A percentile compares a stretch with the other conserved stretches of the same genome.
Conservation (phyloP, 2,797 vertebrate species). For the Australoheros facetus region DNA sequence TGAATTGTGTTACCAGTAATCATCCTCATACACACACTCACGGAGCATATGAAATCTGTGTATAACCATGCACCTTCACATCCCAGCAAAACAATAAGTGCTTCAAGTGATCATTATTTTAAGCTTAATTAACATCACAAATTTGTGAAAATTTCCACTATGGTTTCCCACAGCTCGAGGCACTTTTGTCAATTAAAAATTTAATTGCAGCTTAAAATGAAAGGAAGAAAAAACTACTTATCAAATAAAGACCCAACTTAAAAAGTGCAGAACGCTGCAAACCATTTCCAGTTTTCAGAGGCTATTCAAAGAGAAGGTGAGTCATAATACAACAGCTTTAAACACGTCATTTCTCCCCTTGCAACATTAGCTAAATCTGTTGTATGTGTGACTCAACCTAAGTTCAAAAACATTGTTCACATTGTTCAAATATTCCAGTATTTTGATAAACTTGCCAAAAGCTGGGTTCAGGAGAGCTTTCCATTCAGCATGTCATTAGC, state of each 20-base stretch:
- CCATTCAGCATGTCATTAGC: neutral
- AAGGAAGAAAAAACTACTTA: neutral
- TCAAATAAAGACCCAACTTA: accelerated
- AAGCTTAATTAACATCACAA: accelerated
- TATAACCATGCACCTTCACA: neutral
- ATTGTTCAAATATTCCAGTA: neutral
- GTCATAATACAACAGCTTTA: neutral
- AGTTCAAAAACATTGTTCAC: neutral
- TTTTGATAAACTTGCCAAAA: neutral
- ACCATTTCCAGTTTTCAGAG: accelerated
- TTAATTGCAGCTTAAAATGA: neutral
- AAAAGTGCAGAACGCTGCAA: neutral
- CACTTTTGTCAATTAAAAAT: neutral
- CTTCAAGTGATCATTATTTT: neutral
- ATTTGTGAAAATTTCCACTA: neutral
- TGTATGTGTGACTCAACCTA: neutral
- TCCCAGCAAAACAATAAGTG: neutral
- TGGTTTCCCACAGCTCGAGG: neutral
- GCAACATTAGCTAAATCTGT: neutral
- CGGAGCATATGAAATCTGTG: neutral
- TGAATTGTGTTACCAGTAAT: constrained; percentile 38
- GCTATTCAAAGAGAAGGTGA: neutral
- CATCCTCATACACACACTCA: neutral
- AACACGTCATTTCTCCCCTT: neutral
- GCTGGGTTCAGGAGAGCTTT: neutral